phyloP scores from a whole-genome alignment of 1,140 invertebrate species.

The Achatina immaculata region DNA sequence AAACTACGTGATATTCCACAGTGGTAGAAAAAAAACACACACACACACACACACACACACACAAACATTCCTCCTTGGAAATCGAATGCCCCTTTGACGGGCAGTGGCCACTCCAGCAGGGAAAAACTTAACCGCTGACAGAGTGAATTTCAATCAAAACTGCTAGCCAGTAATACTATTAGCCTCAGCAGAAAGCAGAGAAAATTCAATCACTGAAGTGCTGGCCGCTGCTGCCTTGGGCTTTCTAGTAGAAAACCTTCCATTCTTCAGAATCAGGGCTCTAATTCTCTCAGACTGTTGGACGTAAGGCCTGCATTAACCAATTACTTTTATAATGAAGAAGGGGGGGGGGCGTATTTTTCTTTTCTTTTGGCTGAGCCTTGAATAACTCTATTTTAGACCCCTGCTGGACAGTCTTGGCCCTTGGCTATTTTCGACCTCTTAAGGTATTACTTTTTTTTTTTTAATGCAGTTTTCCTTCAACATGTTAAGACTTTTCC shows the following conservation, averaged over 20 bases:
- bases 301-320: constrained; percentile 31
- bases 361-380: not conserved
- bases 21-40: no score
- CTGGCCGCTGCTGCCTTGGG: not conserved
- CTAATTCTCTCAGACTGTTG: constrained; percentile 31
- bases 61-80: not conserved
- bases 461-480: no score
- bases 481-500: no score
- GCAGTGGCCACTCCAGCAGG: not conserved
- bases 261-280: not conserved
- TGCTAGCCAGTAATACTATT: constrained; percentile 36
- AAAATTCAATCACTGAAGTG: constrained; percentile 40
- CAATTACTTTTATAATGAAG: constrained; percentile 20
- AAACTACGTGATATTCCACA: no score
- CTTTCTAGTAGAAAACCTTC: not conserved
- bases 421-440: not conserved
- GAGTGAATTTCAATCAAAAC: constrained; percentile 41
- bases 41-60: not conserved
- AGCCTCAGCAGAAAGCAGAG: constrained; percentile 39
- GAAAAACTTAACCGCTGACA: constrained; percentile 37
- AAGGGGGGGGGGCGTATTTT: no score
- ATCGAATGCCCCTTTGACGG: not conserved
- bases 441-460: no score
- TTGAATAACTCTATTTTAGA: not conserved
- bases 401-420: not conserved